Base-by-base conservation (phyloP, 1,140 invertebrate genomes). In the Proctacanthus coquilletti region DNA sequence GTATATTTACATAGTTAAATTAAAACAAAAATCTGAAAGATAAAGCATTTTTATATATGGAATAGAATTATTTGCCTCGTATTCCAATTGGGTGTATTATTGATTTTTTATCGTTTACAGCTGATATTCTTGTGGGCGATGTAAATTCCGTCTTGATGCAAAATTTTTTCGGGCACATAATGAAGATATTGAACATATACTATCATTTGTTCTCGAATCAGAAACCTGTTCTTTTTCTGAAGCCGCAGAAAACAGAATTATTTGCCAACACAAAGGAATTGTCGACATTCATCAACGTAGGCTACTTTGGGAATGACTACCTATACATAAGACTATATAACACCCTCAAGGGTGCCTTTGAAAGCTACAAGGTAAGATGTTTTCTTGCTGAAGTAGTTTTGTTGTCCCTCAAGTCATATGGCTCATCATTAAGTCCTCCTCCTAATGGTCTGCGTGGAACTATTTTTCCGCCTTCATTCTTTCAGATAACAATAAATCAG, bases 291-390 rank as follows among this genome's bases (percentile, higher is more conserved):
- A 61, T 50, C 41, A 46, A 55, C 14, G 56, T 73, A 42, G 77
- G 75, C 37, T 56, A 65, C 38, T 84, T 84, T 57, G 59, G 64
- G 38, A 68, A 66, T 46, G 61, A 69, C 34, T 72, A 77, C 17
- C 77, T 85, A 61, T 86, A 85, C 54, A 62, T 78, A 50, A 80
- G 79, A 56, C 61, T 86, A 36, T 76, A 79, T 54, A 78, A 82
- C 23, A 69, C 75, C 19, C 53, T 86, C 17, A 75, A 69, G 60
- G 71, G 70, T 44, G 73, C 80, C 25, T 77, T 80, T 61, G 68
- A 69, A 9, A 84, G 80, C 63, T 86, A 84, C 53, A 79, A 78
- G 60, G 74, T 76, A 60, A 56, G 48, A 48, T 45, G 43, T 40
- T 13, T 21, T 25, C 20, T 13, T 36, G 21, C 10, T 21, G 11